These are phyloP conservation scores for Mycetomoellerius zeteki DNA, from an alignment of 1,140 invertebrate genomes.

Conservation along the genomic window DNA sequence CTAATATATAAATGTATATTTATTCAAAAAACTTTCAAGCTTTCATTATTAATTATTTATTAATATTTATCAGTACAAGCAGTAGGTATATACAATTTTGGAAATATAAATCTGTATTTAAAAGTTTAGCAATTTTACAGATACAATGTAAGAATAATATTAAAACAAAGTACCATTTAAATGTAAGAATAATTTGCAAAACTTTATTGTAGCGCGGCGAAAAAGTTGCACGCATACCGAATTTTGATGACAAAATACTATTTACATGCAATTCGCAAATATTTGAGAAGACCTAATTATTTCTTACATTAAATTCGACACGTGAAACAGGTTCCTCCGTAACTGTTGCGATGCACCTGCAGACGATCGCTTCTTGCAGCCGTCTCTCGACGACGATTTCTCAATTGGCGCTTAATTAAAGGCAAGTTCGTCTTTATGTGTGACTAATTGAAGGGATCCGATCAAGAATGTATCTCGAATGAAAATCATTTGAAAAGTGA, in stretches of 20 bases:
- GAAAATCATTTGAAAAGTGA: neutral
- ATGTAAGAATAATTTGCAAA: neutral
- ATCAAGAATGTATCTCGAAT: conserved; percentile 30
- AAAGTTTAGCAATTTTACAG: neutral
- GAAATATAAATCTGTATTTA: neutral
- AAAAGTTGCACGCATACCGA: neutral
- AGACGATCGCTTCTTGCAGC: neutral
- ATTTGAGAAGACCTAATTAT: conserved; percentile 2
- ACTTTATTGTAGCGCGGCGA: neutral
- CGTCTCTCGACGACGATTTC: conserved; percentile 4
- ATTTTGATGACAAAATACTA: neutral
- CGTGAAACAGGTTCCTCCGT: conserved; percentile 14
- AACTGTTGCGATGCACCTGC: conserved; percentile 31
- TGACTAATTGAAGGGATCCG: conserved; percentile 28
- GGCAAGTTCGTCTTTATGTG: conserved; percentile 16
- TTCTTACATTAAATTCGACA: conserved; percentile 24
- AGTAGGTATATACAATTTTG: neutral
- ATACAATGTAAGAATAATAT: neutral
- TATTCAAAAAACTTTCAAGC: neutral
- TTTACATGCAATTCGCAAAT: conserved; percentile 3
- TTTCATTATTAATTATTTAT: neutral
- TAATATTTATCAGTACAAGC: neutral
- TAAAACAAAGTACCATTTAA: too few species aligned
- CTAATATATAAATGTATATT: neutral
- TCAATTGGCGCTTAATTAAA: conserved; percentile 47